Evolutionary conservation across 2,888 invertebrate species (phyloP).

Genomic region (Sarcophaga subvicina): DNA sequence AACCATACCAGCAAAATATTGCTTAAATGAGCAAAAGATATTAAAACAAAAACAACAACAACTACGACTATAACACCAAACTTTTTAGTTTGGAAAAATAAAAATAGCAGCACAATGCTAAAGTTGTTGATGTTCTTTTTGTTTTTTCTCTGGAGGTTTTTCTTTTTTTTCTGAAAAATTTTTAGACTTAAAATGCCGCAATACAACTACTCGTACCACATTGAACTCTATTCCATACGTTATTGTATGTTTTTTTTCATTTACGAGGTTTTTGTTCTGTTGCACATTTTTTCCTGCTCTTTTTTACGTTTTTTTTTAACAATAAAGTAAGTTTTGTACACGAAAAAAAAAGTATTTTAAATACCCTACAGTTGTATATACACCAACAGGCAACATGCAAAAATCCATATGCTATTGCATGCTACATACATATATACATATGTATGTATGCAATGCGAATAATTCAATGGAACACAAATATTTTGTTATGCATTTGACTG

Average conservation of each 20-base stretch:
- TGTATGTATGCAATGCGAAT: not conserved
- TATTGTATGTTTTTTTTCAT: constrained; percentile 22
- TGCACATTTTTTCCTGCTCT: not conserved
- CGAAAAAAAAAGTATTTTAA: constrained; percentile 22
- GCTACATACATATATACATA: not conserved
- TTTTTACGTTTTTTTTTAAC: constrained; percentile 7
- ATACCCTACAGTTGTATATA: constrained; percentile 36
- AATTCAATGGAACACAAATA: not conserved
- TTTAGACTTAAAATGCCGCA: constrained; percentile 66
- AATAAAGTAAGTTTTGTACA: constrained; percentile 33
- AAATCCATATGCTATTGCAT: not conserved
- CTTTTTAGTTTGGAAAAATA: constrained; percentile 55
- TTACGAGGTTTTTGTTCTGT: not conserved
- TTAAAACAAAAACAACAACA: constrained; percentile 51
- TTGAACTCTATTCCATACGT: constrained; percentile 47
- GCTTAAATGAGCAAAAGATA: constrained; percentile 67
- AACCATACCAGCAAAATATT: constrained; percentile 36
- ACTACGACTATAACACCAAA: constrained; percentile 43
- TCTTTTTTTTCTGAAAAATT: constrained; percentile 24
- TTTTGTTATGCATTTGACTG: not conserved
- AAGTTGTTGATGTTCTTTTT: constrained; percentile 31
- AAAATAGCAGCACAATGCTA: constrained; percentile 31
- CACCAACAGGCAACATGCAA: not conserved
- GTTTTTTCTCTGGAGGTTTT: not conserved
- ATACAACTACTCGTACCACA: constrained; percentile 48